A percentile compares a stretch with the other conserved stretches of the same genome.
Evolutionary conservation across 2,888 invertebrate genomes (phyloP).

Genomic region (Gnatocerus cornutus): DNA sequence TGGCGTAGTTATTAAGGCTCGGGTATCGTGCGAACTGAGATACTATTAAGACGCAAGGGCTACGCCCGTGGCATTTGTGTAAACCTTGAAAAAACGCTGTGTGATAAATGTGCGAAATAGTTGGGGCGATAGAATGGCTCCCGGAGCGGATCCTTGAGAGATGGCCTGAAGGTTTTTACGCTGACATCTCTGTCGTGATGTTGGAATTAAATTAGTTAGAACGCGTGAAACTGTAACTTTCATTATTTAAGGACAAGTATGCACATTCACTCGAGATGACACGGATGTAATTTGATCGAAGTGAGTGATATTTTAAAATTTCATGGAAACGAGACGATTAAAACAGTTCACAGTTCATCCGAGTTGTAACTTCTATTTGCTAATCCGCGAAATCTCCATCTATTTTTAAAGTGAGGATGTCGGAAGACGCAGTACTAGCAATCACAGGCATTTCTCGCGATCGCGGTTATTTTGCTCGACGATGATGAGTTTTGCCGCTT

Average conservation of each 20-base stretch:
- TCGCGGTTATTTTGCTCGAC: constrained; percentile 57
- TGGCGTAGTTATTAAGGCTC: background rate
- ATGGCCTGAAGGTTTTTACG: constrained; percentile 37
- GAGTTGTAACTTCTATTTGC: constrained; percentile 56
- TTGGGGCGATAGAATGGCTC: constrained; percentile 40
- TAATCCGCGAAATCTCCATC: constrained; percentile 57
- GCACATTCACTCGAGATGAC: constrained; percentile 48
- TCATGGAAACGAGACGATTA: constrained; percentile 39
- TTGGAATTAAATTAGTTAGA: constrained; percentile 43
- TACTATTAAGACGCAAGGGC: background rate
- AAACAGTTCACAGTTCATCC: constrained; percentile 36
- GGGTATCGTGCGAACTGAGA: constrained; percentile 5
- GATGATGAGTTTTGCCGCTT: constrained; percentile 46
- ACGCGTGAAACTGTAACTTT: constrained; percentile 50
- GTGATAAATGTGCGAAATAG: constrained; percentile 10
- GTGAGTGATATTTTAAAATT: constrained; percentile 32
- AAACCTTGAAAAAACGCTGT: constrained; percentile 32
- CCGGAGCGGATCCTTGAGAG: constrained; percentile 47
- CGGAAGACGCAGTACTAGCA: constrained; percentile 66
- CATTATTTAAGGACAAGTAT: constrained; percentile 46
- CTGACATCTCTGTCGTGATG: constrained; percentile 49
- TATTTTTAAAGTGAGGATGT: constrained; percentile 65
- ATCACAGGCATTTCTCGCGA: constrained; percentile 61
- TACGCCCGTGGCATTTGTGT: constrained; percentile 29
- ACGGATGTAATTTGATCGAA: constrained; percentile 37